Percentiles rank a stretch among this genome's conserved stretches.
These are phyloP conservation scores for Struthio camelus DNA, from an alignment of 2,113 vertebrate species.

Conservation along the genomic window DNA sequence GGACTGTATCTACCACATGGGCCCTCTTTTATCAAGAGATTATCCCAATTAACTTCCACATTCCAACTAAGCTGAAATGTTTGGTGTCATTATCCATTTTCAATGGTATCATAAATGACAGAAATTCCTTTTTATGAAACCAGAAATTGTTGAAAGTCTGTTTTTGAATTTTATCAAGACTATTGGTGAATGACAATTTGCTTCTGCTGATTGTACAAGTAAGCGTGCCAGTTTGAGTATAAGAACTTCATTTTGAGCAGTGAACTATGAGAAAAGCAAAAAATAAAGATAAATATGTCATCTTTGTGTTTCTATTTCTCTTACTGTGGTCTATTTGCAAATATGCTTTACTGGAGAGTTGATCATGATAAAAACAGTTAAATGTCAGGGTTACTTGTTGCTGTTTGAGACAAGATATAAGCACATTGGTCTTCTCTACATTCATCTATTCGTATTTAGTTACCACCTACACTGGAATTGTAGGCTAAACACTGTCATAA, in stretches of 20 bases:
- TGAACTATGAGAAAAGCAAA: not conserved
- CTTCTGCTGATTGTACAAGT: not conserved
- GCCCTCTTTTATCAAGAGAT: not conserved
- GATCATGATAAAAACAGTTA: not conserved
- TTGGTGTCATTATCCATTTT: not conserved
- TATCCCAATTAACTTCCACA: not conserved
- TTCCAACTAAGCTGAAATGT: not conserved
- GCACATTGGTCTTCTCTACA: not conserved
- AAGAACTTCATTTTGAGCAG: not conserved
- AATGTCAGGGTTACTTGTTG: not conserved
- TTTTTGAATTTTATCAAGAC: not conserved
- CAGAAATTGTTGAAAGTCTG: not conserved
- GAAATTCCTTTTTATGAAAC: not conserved
- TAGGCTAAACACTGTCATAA: not conserved
- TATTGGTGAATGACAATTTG: not conserved
- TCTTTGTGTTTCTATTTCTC: not conserved
- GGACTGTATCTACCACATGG: fast-evolving
- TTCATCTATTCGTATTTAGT: not conserved
- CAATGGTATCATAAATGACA: not conserved
- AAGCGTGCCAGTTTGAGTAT: not conserved
- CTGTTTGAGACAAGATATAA: not conserved
- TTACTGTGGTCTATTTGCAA: not conserved
- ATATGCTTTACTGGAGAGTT: not conserved
- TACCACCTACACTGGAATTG: not conserved
- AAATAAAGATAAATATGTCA: not conserved